Conservation (phyloP, 2,888 invertebrate species). For the Dyspetes luteomarginatus region DNA sequence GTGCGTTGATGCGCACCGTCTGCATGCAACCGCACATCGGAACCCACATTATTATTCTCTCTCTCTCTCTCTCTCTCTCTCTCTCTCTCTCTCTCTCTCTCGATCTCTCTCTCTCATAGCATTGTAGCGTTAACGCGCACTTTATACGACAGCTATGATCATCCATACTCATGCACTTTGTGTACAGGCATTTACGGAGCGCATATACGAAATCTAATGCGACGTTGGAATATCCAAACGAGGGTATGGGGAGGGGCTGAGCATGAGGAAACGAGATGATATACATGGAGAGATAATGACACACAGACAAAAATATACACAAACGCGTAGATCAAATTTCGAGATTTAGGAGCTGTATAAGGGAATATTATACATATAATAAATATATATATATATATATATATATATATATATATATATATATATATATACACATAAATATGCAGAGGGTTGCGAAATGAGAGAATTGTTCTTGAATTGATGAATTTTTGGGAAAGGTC, state of each 20-base stretch:
- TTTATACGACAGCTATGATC: constrained; percentile 29
- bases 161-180: neutral
- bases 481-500: too few relatives aligned
- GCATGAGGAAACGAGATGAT: neutral
- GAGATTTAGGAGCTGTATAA: constrained; percentile 67
- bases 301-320: constrained; percentile 18
- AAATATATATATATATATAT: constrained; percentile 66
- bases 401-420: constrained; percentile 64
- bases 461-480: constrained; percentile 43
- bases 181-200: constrained; percentile 1
- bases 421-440: constrained; percentile 65
- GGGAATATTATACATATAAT: constrained; percentile 75
- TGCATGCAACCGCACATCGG: constrained; percentile 14
- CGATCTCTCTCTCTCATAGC: too few relatives aligned
- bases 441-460: constrained; percentile 41
- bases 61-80: too few relatives aligned
- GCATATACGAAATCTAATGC: neutral
- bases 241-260: neutral
- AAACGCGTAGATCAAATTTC: constrained; percentile 52
- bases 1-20: constrained; percentile 9
- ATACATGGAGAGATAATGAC: neutral
- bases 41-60: neutral
- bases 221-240: neutral
- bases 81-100: too few relatives aligned
- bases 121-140: constrained; percentile 29